These are phyloP conservation scores for Paratrypauchen microcephalus DNA, from an alignment of 2,797 vertebrate genomes.

Conservation along the genomic window DNA sequence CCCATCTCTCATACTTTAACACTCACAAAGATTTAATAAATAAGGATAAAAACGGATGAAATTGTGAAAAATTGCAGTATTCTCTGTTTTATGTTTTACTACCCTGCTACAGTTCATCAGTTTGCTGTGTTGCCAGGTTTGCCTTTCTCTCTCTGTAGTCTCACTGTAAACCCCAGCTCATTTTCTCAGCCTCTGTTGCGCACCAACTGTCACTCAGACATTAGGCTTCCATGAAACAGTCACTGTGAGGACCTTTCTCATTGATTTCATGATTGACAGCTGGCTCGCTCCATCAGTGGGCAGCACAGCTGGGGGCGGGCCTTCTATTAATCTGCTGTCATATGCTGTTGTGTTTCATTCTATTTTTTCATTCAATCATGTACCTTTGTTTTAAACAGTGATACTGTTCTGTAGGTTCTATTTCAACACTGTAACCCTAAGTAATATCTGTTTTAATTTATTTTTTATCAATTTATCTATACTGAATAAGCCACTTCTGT, in stretches of 20 bases:
- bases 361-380: constrained; percentile 36
- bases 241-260: constrained; percentile 30
- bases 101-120: constrained; percentile 1
- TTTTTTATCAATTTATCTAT: too few species aligned
- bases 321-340: constrained; percentile 53
- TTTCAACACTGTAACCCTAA: too few species aligned
- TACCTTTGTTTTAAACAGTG: not conserved
- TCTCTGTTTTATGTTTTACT: constrained; percentile 24
- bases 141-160: constrained; percentile 2
- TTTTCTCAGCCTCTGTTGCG: constrained; percentile 11
- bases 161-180: constrained; percentile 5
- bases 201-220: constrained; percentile 26
- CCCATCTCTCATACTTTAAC: too few species aligned
- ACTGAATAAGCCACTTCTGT: too few species aligned
- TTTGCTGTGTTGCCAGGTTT: constrained; percentile 19
- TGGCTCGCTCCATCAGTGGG: constrained; percentile 49
- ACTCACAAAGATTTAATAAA: not conserved
- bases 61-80: constrained; percentile 6
- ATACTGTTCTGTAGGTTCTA: not conserved
- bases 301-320: constrained; percentile 41
- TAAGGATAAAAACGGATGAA: constrained; percentile 30
- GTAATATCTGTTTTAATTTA: too few species aligned
- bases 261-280: constrained; percentile 61
- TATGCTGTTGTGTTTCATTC: constrained; percentile 39
- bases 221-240: constrained; percentile 28